A percentile compares a stretch with the other conserved stretches of the same genome.
Conservation (phyloP, 2,888 invertebrate genomes). For the Nemotelus nigrinus region DNA sequence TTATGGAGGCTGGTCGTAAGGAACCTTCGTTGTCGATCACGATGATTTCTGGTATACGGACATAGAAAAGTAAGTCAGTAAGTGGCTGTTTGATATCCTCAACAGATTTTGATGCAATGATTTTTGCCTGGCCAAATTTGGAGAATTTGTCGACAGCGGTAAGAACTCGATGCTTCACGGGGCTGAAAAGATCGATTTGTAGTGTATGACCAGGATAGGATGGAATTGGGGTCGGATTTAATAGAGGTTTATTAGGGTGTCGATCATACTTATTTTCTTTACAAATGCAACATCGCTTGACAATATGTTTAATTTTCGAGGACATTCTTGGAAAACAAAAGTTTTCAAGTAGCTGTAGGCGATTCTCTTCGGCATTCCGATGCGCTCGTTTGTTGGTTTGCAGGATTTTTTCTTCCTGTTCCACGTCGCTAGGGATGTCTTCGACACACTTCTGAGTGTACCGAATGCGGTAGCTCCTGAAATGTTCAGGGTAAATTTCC, state of each 20-base stretch:
- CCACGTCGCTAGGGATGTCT: slow-evolving; percentile 35
- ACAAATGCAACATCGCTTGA: no score
- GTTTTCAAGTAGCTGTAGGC: slow-evolving; percentile 41
- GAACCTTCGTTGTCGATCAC: slow-evolving; percentile 45
- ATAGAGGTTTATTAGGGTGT: no score
- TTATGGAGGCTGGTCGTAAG: slow-evolving; percentile 29
- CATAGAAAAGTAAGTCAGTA: slow-evolving; percentile 29
- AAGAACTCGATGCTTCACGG: slow-evolving; percentile 41
- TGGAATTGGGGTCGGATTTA: no score
- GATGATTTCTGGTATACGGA: slow-evolving; percentile 29
- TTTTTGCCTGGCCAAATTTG: slow-evolving; percentile 42
- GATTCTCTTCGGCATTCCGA: slow-evolving; percentile 43
- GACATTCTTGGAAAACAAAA: slow-evolving; percentile 44
- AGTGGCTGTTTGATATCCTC: slow-evolving; percentile 37
- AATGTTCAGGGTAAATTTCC: slow-evolving; percentile 40
- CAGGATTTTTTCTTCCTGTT: slow-evolving; percentile 46
- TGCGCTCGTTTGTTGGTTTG: no score
- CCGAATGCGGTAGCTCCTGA: slow-evolving; percentile 41
- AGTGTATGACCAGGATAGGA: slow-evolving; percentile 27
- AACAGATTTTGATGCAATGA: slow-evolving; percentile 37
- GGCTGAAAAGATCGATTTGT: slow-evolving; percentile 33
- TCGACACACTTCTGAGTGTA: no score
- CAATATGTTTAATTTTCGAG: no score
- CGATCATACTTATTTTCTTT: no score
- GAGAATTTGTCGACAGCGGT: slow-evolving; percentile 49